Percentiles rank a stretch among this genome's conserved stretches.
Conservation (phyloP, 2,113 vertebrate genomes). For the Odocoileus virginianus region DNA sequence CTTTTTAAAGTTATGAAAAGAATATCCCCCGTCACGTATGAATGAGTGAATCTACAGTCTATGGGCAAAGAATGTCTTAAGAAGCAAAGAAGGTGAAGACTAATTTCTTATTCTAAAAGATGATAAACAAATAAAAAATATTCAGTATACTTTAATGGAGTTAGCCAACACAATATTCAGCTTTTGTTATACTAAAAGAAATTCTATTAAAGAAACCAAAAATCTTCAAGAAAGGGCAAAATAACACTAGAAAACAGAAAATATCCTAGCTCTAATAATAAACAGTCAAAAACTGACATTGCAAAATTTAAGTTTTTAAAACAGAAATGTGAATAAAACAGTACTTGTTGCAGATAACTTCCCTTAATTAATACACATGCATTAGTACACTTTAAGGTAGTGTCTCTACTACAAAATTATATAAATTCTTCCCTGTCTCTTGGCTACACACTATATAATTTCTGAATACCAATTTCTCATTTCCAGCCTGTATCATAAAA, state of each 20-base stretch:
- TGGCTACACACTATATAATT: neutral
- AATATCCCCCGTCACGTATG: neutral
- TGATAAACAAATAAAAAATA: neutral
- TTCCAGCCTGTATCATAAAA: neutral
- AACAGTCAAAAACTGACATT: neutral
- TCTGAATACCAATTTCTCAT: conserved; percentile 4
- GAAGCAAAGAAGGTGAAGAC: neutral
- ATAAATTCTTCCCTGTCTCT: neutral
- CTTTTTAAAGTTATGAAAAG: neutral
- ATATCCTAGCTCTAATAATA: neutral
- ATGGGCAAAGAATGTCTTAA: neutral
- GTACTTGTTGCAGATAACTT: neutral
- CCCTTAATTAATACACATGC: neutral
- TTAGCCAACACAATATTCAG: neutral
- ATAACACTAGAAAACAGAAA: neutral
- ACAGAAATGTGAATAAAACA: neutral
- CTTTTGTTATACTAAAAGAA: conserved; percentile 24
- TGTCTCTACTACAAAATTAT: neutral
- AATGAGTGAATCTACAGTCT: neutral
- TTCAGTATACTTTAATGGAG: neutral
- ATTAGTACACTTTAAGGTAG: neutral
- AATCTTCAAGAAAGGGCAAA: neutral
- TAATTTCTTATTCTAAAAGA: conserved; percentile 13
- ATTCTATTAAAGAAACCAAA: neutral
- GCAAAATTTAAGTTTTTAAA: neutral